Evolutionary conservation across 2,888 invertebrate species (phyloP).

Genomic region (Microplitis manilae): DNA sequence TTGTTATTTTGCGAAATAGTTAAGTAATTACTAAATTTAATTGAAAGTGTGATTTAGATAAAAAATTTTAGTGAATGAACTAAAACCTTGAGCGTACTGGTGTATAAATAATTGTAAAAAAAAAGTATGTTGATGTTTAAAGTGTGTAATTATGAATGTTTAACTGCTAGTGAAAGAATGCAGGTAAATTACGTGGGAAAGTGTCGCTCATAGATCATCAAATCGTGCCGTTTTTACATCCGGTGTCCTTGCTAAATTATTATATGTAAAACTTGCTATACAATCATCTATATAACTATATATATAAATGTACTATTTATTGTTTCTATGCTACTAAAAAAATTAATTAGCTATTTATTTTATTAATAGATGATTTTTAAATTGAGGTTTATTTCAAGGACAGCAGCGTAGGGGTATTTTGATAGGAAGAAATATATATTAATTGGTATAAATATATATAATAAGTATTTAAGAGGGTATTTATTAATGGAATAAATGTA

Average conservation of each 20-base stretch:
- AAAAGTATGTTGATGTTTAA: not conserved
- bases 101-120: not conserved
- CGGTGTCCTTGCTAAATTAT: conserved; percentile 62
- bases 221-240: conserved; percentile 58
- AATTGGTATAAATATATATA: not conserved
- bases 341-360: not conserved
- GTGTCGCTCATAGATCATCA: conserved; percentile 53
- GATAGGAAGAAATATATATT: too few species aligned
- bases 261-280: conserved; percentile 9
- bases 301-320: conserved; percentile 16
- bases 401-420: too few species aligned
- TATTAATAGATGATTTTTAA: too few species aligned
- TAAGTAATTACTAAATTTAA: not conserved
- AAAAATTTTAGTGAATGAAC: not conserved
- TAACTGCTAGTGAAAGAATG: conserved; percentile 22
- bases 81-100: not conserved
- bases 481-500: not conserved
- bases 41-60: not conserved
- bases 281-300: not conserved
- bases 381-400: too few species aligned
- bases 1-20: not conserved
- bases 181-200: conserved; percentile 59
- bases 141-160: not conserved
- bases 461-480: not conserved
- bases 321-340: conserved; percentile 7